Conservation (phyloP, 1,140 invertebrate species). For the Drosophila gunungcola region DNA sequence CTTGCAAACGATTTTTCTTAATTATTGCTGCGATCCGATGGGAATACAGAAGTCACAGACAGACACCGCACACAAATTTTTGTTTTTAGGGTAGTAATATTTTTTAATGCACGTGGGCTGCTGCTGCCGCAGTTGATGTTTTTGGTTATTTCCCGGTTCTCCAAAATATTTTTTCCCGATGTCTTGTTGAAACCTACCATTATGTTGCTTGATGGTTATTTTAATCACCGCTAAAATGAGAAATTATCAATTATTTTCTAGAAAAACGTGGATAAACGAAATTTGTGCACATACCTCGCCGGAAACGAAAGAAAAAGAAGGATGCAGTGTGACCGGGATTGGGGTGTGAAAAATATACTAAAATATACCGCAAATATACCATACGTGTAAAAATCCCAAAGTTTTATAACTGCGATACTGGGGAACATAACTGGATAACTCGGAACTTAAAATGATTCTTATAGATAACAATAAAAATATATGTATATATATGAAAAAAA, state of each 20-base stretch:
- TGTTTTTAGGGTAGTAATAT: constrained; percentile 7
- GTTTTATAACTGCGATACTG: neutral
- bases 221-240: constrained; percentile 35
- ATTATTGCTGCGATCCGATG: neutral
- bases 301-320: constrained; percentile 48
- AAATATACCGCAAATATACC: constrained; percentile 4
- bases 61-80: constrained; percentile 7
- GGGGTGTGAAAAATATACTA: constrained; percentile 8
- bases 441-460: too few relatives aligned
- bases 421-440: too few relatives aligned
- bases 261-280: constrained; percentile 21
- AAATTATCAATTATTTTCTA: constrained; percentile 26
- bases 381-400: neutral
- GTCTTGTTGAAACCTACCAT: constrained; percentile 46
- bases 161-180: neutral
- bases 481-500: too few relatives aligned
- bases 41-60: neutral
- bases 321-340: neutral
- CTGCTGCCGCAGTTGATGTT: constrained; percentile 6
- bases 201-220: constrained; percentile 37
- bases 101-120: constrained; percentile 4
- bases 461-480: too few relatives aligned
- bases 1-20: neutral
- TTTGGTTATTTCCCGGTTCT: constrained; percentile 28
- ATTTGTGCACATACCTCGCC: constrained; percentile 27